A percentile compares a stretch with the other conserved stretches of the same genome.
Conservation (phyloP, 30 jellyfish, hydroid and myxozoan species). For the Rhopilema esculentum region DNA sequence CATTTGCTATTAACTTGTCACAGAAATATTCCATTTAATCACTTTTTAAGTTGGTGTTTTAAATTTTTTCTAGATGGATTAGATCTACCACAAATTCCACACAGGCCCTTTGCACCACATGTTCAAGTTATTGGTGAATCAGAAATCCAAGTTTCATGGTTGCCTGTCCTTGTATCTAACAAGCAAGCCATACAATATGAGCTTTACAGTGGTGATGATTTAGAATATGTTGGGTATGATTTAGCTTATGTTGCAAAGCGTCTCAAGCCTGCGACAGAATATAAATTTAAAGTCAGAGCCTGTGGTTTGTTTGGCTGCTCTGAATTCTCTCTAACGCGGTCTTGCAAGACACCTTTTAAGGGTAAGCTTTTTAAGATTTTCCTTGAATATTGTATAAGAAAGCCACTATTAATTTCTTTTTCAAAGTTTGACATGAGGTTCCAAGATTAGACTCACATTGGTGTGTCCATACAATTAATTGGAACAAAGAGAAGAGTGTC, state of each 20-base stretch:
- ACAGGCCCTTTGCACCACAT: slow-evolving; percentile 93
- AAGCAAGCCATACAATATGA: slow-evolving; percentile 70
- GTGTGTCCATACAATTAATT: no score
- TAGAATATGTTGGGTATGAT: slow-evolving; percentile 88
- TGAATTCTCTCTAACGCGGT: slow-evolving; percentile 78
- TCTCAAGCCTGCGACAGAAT: slow-evolving; percentile 72
- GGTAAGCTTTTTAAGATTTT: slow-evolving; percentile 13
- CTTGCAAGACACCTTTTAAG: slow-evolving; percentile 37
- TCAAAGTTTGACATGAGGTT: no score
- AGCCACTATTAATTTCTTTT: neutral
- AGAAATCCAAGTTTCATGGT: slow-evolving; percentile 84
- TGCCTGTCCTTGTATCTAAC: slow-evolving; percentile 71
- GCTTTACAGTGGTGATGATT: slow-evolving; percentile 80
- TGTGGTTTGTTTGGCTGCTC: slow-evolving; percentile 81
- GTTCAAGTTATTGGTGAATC: slow-evolving; percentile 64
- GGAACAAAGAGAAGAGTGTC: no score
- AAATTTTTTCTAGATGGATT: slow-evolving; percentile 7
- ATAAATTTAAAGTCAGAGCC: slow-evolving; percentile 80
- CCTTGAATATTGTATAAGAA: neutral
- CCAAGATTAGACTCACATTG: neutral
- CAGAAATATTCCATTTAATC: no score
- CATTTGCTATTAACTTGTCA: no score
- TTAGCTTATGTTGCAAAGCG: slow-evolving; percentile 84
- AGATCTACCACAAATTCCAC: slow-evolving; percentile 39
- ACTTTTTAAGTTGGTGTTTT: no score